Evolutionary conservation across 2,888 invertebrate species (phyloP).

Genomic region (Elaeidobius kamerunicus): DNA sequence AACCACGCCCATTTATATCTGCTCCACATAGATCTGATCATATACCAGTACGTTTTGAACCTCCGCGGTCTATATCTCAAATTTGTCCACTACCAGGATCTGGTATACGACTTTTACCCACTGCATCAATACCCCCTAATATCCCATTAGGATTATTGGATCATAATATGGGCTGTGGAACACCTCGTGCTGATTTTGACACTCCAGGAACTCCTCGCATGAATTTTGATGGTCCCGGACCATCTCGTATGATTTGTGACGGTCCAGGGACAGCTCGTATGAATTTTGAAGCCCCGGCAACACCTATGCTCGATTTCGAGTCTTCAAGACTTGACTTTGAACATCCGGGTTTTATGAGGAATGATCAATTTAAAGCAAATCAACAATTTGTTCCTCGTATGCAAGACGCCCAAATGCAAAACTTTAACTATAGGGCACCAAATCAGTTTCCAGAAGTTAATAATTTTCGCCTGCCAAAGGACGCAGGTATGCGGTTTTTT

Average conservation of each 20-base stretch:
- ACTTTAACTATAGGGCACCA: constrained; percentile 6
- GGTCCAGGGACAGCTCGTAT: constrained; percentile 3
- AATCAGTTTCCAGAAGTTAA: constrained; percentile 8
- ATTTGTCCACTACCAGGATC: constrained; percentile 4
- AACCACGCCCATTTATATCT: constrained; percentile 18
- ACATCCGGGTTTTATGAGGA: constrained; percentile 1
- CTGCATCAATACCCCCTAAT: constrained; percentile 7
- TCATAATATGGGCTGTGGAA: constrained; percentile 5
- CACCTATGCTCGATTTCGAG: constrained; percentile 7
- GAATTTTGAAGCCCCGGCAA: constrained; percentile 5
- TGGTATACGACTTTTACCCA: background rate
- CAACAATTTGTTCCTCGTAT: constrained; percentile 10
- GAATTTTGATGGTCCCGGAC: too few relatives aligned
- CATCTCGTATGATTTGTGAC: too few relatives aligned
- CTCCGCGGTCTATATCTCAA: background rate
- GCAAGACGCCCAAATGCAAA: constrained; percentile 2
- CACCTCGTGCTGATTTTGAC: constrained; percentile 11
- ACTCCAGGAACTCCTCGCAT: background rate
- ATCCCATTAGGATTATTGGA: background rate
- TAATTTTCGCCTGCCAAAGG: background rate
- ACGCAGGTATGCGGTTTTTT: background rate
- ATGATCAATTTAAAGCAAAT: constrained; percentile 7
- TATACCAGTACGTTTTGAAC: background rate
- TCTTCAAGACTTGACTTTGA: constrained; percentile 11
- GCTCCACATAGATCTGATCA: constrained; percentile 3